Evolutionary conservation across 2,888 invertebrate species (phyloP).

Genomic region (Alsophila aescularia): DNA sequence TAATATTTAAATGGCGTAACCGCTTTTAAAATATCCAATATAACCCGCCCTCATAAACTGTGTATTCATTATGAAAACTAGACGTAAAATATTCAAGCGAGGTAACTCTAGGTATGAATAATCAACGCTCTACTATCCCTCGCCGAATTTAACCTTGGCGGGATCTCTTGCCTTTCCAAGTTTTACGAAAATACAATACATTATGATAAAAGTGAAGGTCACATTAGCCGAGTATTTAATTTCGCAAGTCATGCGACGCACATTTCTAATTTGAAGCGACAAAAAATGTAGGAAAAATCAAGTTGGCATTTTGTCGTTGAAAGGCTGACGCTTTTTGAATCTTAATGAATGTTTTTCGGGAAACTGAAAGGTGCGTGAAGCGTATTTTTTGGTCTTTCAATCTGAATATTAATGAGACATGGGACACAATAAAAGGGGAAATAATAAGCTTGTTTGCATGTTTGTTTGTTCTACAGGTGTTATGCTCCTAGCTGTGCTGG

Average conservation of each 20-base stretch:
- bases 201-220: constrained; percentile 25
- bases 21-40: constrained; percentile 18
- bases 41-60: constrained; percentile 30
- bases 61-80: constrained; percentile 34
- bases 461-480: constrained; percentile 24
- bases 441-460: constrained; percentile 1
- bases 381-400: constrained; percentile 25
- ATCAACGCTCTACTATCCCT: constrained; percentile 43
- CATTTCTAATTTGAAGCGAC: constrained; percentile 6
- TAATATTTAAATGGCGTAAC: background rate
- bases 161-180: constrained; percentile 21
- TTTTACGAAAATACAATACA: constrained; percentile 25
- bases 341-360: constrained; percentile 40
- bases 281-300: constrained; percentile 2
- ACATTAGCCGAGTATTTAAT: constrained; percentile 20
- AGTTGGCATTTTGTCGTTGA: constrained; percentile 21
- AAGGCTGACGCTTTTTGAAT: constrained; percentile 36
- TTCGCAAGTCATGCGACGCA: constrained; percentile 25
- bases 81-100: constrained; percentile 43
- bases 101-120: constrained; percentile 47
- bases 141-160: constrained; percentile 38
- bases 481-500: constrained; percentile 4
- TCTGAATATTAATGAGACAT: constrained; percentile 30
- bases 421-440: background rate
- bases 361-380: constrained; percentile 24